These are phyloP conservation scores for Drosophila siamana DNA, from an alignment of 2,888 invertebrate genomes.

Conservation along the genomic window DNA sequence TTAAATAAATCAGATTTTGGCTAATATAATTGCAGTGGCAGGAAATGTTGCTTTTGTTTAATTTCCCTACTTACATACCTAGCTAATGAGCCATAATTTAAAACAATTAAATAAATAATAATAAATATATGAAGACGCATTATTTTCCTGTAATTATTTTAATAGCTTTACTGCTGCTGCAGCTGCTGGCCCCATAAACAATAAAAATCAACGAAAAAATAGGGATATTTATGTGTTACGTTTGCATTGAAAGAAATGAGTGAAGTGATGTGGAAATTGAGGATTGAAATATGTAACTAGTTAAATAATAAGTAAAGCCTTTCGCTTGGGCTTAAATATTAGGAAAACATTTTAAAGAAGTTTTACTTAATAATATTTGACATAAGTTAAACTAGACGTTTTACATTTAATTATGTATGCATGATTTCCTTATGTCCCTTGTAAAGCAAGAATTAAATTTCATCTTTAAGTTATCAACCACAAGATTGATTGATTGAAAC, in stretches of 20 bases:
- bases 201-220: background rate
- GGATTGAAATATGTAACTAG: background rate
- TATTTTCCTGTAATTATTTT: conserved; percentile 1
- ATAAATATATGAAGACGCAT: conserved; percentile 1
- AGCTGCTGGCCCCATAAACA: background rate
- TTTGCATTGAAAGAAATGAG: background rate
- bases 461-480: no score
- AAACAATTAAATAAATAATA: background rate
- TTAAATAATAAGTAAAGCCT: no score
- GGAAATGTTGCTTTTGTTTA: background rate
- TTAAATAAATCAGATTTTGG: background rate
- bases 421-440: no score
- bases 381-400: no score
- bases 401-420: no score
- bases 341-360: no score
- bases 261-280: background rate
- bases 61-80: background rate
- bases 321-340: no score
- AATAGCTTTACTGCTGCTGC: background rate
- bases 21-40: background rate
- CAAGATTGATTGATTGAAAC: background rate
- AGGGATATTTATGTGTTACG: background rate
- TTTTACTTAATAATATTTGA: no score
- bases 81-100: background rate
- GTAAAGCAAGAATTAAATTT: no score